Conservation (phyloP, 2,113 vertebrate species). For the Brachypodius melanocephalos region DNA sequence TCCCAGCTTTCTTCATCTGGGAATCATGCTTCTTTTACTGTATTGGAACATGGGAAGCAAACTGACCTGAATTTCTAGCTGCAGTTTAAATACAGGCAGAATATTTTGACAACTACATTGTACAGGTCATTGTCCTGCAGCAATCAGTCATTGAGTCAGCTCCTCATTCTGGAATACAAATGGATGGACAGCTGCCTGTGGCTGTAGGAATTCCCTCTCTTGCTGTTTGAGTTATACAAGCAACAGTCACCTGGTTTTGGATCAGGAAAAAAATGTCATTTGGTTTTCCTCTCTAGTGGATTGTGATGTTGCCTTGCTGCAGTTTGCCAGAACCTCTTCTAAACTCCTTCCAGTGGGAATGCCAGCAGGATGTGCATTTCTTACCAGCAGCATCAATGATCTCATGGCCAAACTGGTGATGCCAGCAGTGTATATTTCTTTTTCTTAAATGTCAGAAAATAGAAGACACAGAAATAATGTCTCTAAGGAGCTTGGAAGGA, state of each 20-base stretch:
- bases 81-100: neutral
- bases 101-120: neutral
- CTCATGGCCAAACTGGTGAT: neutral
- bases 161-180: slow-evolving; percentile 70
- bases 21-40: neutral
- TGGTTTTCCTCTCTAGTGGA: neutral
- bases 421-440: neutral
- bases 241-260: neutral
- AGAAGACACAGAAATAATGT: neutral
- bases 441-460: neutral
- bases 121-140: neutral
- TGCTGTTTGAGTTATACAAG: neutral
- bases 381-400: too few relatives aligned
- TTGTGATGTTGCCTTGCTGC: neutral
- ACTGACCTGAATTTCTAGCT: neutral
- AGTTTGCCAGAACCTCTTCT: neutral
- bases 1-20: fast-evolving
- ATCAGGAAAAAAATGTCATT: neutral
- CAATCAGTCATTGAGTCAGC: slow-evolving; percentile 63
- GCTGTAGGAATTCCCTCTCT: neutral
- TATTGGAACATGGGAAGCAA: neutral
- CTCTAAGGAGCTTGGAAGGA: neutral
- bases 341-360: neutral
- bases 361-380: neutral
- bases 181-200: neutral